A percentile compares a stretch with the other conserved stretches of the same genome.
phyloP scores from a whole-genome alignment of 2,797 vertebrate genomes.

The Pampus argenteus region DNA sequence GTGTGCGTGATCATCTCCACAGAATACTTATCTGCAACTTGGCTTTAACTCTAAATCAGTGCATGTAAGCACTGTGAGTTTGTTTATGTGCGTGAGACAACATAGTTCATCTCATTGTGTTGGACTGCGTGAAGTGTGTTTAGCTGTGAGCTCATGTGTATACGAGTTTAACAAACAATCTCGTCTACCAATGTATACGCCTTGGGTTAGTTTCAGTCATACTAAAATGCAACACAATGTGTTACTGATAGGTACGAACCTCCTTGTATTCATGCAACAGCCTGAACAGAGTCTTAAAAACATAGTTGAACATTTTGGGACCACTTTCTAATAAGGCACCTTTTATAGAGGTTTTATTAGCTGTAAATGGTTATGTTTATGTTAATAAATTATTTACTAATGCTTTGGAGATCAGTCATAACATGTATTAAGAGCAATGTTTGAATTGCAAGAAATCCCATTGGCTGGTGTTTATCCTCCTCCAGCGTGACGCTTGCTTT shows the following conservation, averaged over 20 bases:
- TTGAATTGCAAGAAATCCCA: no score
- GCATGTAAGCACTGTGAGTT: slow-evolving; percentile 42
- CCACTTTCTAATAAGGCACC: no score
- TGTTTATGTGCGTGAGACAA: slow-evolving; percentile 40
- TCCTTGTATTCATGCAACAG: slow-evolving; percentile 4
- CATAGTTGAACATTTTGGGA: no score
- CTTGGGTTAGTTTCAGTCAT: slow-evolving; percentile 21
- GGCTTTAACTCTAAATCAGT: slow-evolving; percentile 22
- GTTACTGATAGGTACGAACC: slow-evolving; percentile 1
- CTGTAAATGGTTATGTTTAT: no score
- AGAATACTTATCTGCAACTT: slow-evolving; percentile 10
- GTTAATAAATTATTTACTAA: no score
- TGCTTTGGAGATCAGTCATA: no score
- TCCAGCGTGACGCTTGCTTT: no score
- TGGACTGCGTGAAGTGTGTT: slow-evolving; percentile 28
- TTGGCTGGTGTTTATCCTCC: no score
- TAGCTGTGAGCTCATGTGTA: slow-evolving; percentile 48
- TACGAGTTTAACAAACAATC: slow-evolving; percentile 49
- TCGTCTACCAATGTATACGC: slow-evolving; percentile 33
- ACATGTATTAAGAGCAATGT: no score
- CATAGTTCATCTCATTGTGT: slow-evolving; percentile 17
- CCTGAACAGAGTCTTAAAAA: background rate
- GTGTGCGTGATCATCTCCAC: slow-evolving; percentile 15
- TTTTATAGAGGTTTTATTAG: no score
- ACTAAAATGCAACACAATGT: slow-evolving; percentile 23